phyloP scores from a whole-genome alignment of 2,888 invertebrate genomes.

The Pammene aurita region DNA sequence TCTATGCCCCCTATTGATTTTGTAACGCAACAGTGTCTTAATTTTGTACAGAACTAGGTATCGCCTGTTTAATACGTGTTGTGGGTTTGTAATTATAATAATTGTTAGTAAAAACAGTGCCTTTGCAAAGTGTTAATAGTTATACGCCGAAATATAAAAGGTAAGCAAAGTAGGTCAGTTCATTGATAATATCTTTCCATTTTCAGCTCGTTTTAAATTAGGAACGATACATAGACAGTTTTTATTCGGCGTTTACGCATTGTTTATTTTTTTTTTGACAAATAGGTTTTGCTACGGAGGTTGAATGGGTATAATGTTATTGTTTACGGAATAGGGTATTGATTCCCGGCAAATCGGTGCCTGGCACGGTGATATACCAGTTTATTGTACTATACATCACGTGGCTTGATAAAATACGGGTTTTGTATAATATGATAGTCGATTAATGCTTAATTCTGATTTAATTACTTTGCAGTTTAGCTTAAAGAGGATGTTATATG shows the following conservation, averaged over 20 bases:
- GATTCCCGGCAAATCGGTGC: constrained; percentile 52
- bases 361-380: constrained; percentile 55
- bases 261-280: constrained; percentile 57
- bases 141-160: constrained; percentile 51
- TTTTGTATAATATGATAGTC: constrained; percentile 4
- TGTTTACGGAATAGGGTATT: constrained; percentile 63
- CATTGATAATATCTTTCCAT: constrained; percentile 34
- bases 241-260: constrained; percentile 44
- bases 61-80: constrained; percentile 59
- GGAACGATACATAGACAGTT: constrained; percentile 30
- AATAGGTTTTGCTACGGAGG: constrained; percentile 53
- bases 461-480: constrained; percentile 13
- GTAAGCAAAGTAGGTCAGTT: constrained; percentile 61
- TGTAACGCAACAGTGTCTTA: constrained; percentile 64
- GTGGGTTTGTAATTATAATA: constrained; percentile 48
- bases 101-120: constrained; percentile 59
- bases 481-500: constrained; percentile 19
- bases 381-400: constrained; percentile 19
- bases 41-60: constrained; percentile 58
- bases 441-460: constrained; percentile 6
- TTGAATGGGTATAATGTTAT: constrained; percentile 63
- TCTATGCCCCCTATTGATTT: constrained; percentile 72
- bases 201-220: constrained; percentile 18
- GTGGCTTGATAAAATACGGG: constrained; percentile 17
- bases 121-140: constrained; percentile 59